Percentiles rank a stretch among this genome's conserved stretches.
Evolutionary conservation across 2,888 invertebrate species (phyloP).

Genomic region (Alloscopus bannaensis): DNA sequence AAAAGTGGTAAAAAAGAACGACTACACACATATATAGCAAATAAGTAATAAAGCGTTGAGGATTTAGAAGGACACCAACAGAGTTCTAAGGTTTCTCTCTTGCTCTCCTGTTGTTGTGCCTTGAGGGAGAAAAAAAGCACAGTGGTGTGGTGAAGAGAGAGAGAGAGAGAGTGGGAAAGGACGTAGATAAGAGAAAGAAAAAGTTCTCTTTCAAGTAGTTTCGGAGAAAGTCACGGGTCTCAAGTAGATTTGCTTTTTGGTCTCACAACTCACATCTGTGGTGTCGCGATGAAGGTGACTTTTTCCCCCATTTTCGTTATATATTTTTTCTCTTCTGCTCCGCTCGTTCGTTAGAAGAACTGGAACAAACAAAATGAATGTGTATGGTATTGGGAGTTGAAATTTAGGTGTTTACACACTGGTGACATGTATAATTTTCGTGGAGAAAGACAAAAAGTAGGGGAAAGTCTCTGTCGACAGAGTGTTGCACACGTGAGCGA

Average conservation of each 20-base stretch:
- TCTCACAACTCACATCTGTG: constrained; percentile 8
- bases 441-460: background rate
- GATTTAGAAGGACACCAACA: no score
- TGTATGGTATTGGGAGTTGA: background rate
- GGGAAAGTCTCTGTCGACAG: background rate
- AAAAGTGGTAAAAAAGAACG: no score
- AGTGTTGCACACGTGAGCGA: background rate
- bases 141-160: background rate
- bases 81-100: no score
- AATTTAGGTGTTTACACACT: constrained; percentile 1
- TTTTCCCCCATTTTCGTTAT: constrained; percentile 6
- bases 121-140: no score
- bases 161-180: background rate
- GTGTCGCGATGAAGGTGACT: constrained; percentile 15
- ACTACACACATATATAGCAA: no score
- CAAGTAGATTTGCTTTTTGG: constrained; percentile 15
- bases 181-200: background rate
- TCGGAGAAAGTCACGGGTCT: constrained; percentile 2
- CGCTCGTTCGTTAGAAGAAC: background rate
- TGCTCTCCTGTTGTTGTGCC: no score
- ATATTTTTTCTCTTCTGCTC: background rate
- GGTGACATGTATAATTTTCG: constrained; percentile 3
- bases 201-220: background rate
- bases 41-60: no score
- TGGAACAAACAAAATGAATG: background rate